Base-by-base conservation (phyloP, 1,140 invertebrate species). In the Globodera ellingtonae region DNA sequence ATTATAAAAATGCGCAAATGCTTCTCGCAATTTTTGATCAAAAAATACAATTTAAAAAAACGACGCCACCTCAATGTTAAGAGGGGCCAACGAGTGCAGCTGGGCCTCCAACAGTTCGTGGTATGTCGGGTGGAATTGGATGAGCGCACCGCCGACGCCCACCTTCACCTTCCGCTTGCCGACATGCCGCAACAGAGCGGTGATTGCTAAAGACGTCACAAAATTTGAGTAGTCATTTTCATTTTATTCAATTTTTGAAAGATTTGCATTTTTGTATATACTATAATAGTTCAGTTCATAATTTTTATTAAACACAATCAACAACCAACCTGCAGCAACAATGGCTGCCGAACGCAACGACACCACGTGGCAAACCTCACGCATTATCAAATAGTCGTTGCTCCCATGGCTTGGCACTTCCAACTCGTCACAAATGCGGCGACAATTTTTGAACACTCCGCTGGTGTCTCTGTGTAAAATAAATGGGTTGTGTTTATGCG, bases 371-470 rank as follows among this genome's bases (percentile, higher is more conserved):
- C 87, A 89, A 18, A 89, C 82, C 72, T 86, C 83, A 52, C 86
- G 80, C 47, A 89, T 89, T 65, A 89, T 88, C 13, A 73, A 15
- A 70, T 89, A 89, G 69, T 89, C 87, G 70, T 67, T 79, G 48
- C 81, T 86, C 21, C 88, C 89, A 62, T 89, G 87, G 72, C 84
- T 88, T 50, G 86, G 80, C 10, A 89, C 87, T 62, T 89, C 88
- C 72, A 89, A 69, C 79, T 89, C 87, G 62, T 89, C 87, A 70
- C 88, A 89, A 77, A 89, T 89, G 10, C 89, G 75, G 7, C 87
- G 84, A 75, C 86, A 86, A 21, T 76, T 82, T 74, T 84, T 89
- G 85, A 75, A 88, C 13, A 83, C 86, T 10, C 83, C 86, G 9
- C 85, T 84, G 62, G 83, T 84, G 69, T 88, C 87, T 18, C 88